These are phyloP conservation scores for Menidia menidia DNA, from an alignment of 2,797 vertebrate species.

Conservation along the genomic window DNA sequence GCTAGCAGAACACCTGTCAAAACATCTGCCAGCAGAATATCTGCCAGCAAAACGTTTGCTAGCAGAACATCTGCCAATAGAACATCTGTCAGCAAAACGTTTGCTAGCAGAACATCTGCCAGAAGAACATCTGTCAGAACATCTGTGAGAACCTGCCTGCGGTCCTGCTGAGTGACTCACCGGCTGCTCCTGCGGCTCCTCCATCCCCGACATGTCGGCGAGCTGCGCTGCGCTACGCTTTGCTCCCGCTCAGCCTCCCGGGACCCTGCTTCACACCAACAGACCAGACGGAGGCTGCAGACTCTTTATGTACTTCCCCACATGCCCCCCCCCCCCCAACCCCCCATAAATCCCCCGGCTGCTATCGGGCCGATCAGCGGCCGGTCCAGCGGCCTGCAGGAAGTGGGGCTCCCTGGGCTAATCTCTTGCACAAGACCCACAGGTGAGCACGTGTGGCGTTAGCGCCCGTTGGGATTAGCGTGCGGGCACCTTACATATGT, in stretches of 20 bases:
- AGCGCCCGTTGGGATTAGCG: constrained; percentile 60
- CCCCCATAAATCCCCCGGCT: constrained; percentile 12
- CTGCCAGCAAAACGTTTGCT: no score
- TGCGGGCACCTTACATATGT: constrained; percentile 70
- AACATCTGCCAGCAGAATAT: no score
- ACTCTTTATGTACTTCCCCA: constrained; percentile 57
- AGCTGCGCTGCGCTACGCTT: constrained; percentile 73
- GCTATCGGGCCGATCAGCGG: constrained; percentile 29
- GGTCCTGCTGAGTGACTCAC: constrained; percentile 81
- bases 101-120: no score
- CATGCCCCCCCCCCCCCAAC: constrained; percentile 15
- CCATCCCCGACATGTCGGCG: constrained; percentile 84
- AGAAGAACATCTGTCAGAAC: no score
- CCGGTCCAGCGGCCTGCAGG: constrained; percentile 9
- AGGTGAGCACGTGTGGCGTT: constrained; percentile 64
- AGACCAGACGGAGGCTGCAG: constrained; percentile 7
- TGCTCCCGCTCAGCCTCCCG: constrained; percentile 51
- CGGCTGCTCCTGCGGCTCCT: constrained; percentile 90
- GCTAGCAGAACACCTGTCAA: no score
- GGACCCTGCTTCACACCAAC: constrained; percentile 72
- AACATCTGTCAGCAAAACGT: no score
- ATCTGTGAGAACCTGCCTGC: no score
- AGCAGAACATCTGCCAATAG: no score
- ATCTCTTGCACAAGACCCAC: constrained; percentile 56
- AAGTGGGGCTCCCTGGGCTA: constrained; percentile 51